phyloP scores from a whole-genome alignment of 1,140 invertebrate genomes.

The Thereuonema tuberculata region DNA sequence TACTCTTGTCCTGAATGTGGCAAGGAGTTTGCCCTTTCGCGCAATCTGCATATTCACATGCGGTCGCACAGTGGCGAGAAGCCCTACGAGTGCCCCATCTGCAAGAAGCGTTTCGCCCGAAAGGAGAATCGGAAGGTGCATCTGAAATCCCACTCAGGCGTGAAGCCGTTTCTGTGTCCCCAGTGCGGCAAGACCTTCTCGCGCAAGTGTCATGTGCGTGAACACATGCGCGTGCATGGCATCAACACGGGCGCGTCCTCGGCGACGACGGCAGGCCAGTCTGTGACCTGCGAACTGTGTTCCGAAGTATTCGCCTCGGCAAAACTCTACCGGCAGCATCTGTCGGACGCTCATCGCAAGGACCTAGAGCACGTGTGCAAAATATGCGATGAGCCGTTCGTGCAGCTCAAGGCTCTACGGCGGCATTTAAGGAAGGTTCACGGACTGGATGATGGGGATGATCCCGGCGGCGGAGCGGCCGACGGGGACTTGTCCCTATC shows the following conservation, averaged over 20 bases:
- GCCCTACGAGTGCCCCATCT: conserved; percentile 27
- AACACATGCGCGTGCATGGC: conserved; percentile 28
- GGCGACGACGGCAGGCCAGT: conserved; percentile 4
- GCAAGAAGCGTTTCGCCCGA: conserved; percentile 25
- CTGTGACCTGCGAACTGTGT: background rate
- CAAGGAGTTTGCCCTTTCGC: conserved; percentile 19
- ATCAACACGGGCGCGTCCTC: conserved; percentile 14
- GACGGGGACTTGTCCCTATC: conserved; percentile 7
- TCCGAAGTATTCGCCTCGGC: background rate
- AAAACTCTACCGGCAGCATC: background rate
- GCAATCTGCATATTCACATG: conserved; percentile 22
- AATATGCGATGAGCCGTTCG: conserved; percentile 21
- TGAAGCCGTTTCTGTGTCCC: conserved; percentile 20
- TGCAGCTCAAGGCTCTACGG: conserved; percentile 17
- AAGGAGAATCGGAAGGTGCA: conserved; percentile 23
- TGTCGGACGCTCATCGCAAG: conserved; percentile 9
- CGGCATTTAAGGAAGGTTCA: conserved; percentile 20
- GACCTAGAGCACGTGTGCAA: conserved; percentile 15
- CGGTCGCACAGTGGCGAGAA: conserved; percentile 21
- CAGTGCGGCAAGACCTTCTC: conserved; percentile 25
- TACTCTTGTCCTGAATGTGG: conserved; percentile 18
- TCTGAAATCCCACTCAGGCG: conserved; percentile 20
- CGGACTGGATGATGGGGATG: conserved; percentile 1
- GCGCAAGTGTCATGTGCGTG: conserved; percentile 25
- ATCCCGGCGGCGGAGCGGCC: background rate